Base-by-base conservation (phyloP, 2,797 vertebrate genomes). In the Fistularia commersonii region DNA sequence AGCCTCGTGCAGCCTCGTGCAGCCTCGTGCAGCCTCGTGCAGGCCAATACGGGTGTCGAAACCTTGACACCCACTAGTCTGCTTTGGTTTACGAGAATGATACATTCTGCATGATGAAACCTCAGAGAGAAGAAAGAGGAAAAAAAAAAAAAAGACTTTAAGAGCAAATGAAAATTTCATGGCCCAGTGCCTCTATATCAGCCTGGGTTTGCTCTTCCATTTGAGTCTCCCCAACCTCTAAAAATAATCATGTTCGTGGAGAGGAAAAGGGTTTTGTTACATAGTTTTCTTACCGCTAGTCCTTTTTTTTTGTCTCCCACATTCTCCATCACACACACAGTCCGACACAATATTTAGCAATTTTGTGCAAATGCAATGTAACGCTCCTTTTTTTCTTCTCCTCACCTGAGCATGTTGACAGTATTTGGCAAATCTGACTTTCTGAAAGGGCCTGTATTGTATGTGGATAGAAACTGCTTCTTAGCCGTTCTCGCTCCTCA, bases 101-200 rank as follows among this genome's bases (percentile, higher is more conserved):
- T 64, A 65, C 48, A 79, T 50, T 79, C 42, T 64, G 49, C 45
- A 66, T 69, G 46, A 61, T 61, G 62, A 66, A 76, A 60, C 62
- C 53, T 57, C 48, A 31, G n/a, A 6, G 15, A 23, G 23, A 23
- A 23, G 32, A 3, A 14, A 31, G n/a, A 6, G 15, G 5, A 14
- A 67, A 46, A 13, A 46, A 14, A 47, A 47, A 45, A 51, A 61
- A 45, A 54, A 51, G 66, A 62, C 13, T 47, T 55, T 10, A 8
- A 59, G 41, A 77, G 64, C 52, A 79, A 74, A 68, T 80, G 69
- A 66, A 80, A 73, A 76, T 77, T 57, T 76, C 64, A 83, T 64
- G 61, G 51, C 64, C 52, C 64, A 67, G 32, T 72, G 67, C 53
- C 10, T 71, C 57, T 45, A 65, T 38, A 56, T 33, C 47, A 44